Base-by-base conservation (phyloP, 2,888 invertebrate species). In the Fissipunctia ypsillon region DNA sequence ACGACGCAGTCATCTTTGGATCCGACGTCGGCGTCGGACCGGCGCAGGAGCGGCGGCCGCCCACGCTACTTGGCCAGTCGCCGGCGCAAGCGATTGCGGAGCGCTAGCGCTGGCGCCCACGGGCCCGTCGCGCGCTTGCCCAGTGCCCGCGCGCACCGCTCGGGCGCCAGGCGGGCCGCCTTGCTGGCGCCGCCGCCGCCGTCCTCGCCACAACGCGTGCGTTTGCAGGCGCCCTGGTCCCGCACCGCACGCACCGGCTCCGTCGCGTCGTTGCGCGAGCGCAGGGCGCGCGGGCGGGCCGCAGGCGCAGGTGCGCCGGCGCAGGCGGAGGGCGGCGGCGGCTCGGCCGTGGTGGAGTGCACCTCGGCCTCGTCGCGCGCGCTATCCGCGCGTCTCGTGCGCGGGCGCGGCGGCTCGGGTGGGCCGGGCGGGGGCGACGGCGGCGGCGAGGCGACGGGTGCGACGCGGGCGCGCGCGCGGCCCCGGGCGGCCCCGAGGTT, bases 1-100 rank as follows among this genome's bases (percentile, higher is more conserved):
- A 92, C 93, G 88, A 92, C 92, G 92, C 94, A 91, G 93, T 90
- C 93, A 91, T 94, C 94, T 95, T 95, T 93, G 95, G 94, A 94
- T 92, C 90, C 88, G 88, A 87, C 87, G 81, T 77, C 80, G 83
- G 80, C 91, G 88, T 89, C 92, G 92, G 93, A 90, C 91, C 90
- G 38, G 78, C 86, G 87, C 83, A 81, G 88, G 84, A 85, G 84
- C 87, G 59, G 72, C 72, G 60, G 52, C 70, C 73, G 79, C 69
- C 72, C 73, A 59, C 80, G 91, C 91, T 95, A 95, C 93, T 95
- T 96, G 85, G 90, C 93, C 69, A 95, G 93, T 60, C 96, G 90
- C 69, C 94, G 93, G 63, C 96, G 94, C 84, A 96, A 91, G 85
- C 96, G 95, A 86, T 93, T 93, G 81, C 95, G 94, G 70, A 95